Percentiles rank a stretch among this genome's conserved stretches.
phyloP scores from a whole-genome alignment of 2,113 vertebrate species.

The Brachirus orientalis region DNA sequence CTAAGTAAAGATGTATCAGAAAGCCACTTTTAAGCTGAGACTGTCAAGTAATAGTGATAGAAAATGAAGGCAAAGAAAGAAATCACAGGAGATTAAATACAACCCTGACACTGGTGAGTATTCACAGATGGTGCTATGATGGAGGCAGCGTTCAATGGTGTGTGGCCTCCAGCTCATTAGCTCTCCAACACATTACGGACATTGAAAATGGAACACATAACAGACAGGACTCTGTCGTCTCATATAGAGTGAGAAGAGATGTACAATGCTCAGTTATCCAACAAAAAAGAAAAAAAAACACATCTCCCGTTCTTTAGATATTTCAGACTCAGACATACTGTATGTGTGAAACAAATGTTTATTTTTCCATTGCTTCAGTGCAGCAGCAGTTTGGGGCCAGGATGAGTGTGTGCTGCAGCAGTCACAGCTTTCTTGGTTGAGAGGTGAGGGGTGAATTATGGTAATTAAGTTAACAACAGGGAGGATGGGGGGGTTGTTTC shows the following conservation, averaged over 20 bases:
- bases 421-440: constrained; percentile 27
- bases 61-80: constrained; percentile 11
- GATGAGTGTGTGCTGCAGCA: constrained; percentile 9
- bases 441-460: constrained; percentile 54
- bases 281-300: background rate
- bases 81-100: constrained; percentile 37
- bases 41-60: constrained; percentile 16
- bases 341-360: constrained; percentile 9
- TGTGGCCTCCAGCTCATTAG: constrained; percentile 63
- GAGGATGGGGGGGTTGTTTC: constrained; percentile 36
- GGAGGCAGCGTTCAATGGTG: constrained; percentile 63
- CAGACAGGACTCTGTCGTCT: constrained; percentile 37
- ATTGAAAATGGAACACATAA: constrained; percentile 64
- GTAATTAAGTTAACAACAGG: constrained; percentile 42
- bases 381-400: constrained; percentile 14
- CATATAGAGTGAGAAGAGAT: constrained; percentile 8
- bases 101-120: constrained; percentile 38
- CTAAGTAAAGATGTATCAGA: background rate
- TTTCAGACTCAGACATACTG: background rate
- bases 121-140: constrained; percentile 48
- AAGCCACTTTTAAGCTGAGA: background rate
- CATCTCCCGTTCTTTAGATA: background rate
- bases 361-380: constrained; percentile 1
- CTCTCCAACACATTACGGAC: constrained; percentile 39
- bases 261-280: background rate